Evolutionary conservation across 2,113 vertebrate species (phyloP).

Genomic region (Cyanistes caeruleus): DNA sequence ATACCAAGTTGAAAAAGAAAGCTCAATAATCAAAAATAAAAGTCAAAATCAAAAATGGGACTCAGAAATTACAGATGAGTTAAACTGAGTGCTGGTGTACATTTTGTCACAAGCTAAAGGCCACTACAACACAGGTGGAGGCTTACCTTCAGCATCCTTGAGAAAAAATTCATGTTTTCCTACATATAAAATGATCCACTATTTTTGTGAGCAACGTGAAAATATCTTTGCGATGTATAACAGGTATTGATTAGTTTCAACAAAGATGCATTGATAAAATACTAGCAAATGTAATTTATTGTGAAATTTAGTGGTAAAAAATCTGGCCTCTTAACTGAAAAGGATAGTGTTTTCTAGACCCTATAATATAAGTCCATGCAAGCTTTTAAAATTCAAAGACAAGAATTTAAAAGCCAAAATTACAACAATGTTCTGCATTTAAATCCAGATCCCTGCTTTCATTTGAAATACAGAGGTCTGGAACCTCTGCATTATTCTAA

Average conservation of each 20-base stretch:
- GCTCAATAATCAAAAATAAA: not conserved
- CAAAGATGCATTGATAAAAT: not conserved
- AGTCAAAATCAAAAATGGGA: not conserved
- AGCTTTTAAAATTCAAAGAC: not conserved
- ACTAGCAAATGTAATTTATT: not conserved
- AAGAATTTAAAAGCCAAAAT: not conserved
- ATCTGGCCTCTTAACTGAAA: not conserved
- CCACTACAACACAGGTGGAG: not conserved
- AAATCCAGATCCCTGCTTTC: slow-evolving; percentile 23
- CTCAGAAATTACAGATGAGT: not conserved
- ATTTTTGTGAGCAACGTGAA: not conserved
- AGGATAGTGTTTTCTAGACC: not conserved
- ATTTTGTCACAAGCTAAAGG: not conserved
- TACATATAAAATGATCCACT: not conserved
- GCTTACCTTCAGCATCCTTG: not conserved
- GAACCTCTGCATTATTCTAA: not conserved
- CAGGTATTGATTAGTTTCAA: not conserved
- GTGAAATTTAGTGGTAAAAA: not conserved
- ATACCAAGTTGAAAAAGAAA: not conserved
- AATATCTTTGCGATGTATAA: not conserved
- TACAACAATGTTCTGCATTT: not conserved
- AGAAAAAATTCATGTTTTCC: not conserved
- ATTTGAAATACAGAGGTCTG: not conserved
- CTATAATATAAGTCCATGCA: not conserved
- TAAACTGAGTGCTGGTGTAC: not conserved